Evolutionary conservation across 2,888 invertebrate species (phyloP), one percentile per base, ranked within the genome.

Genomic region (Platycheirus rosarum): DNA sequence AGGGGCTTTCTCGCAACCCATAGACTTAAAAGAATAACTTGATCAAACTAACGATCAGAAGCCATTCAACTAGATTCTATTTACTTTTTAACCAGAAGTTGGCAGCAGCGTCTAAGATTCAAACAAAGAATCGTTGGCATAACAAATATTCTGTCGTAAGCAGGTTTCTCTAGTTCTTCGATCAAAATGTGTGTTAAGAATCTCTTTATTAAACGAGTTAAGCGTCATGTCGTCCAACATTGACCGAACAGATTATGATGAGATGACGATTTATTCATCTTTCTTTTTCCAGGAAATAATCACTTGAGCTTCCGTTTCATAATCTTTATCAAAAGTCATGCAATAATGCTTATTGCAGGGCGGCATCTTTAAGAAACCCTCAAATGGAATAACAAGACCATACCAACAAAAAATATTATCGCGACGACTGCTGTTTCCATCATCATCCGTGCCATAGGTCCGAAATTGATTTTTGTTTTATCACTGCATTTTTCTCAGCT

Each of bases 401-500:
- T 18, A 16, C 4, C 16, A 29, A 4, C 2, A 14, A 49, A 49
- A 26, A 49, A 20, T 26, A n/a, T 40, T 57, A 40, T 57, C 57
- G 8, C 8, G 1, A 32, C 37, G 26, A 26, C 11, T 16, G 14
- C 23, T 23, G 11, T 8, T 16, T 11, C 11, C 35, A 13, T 3
- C 13, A n/a, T 0, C n/a, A 53, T 40, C 11, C 2, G 13, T 57
- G 40, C 14, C 57, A 23, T 57, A 57, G 57, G 57, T 57, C 57
- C 23, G 57, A 40, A 51, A 57, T 40, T 40, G 40, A 57, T 57
- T 57, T 26, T 53, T 53, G 18, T 35, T 23, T n/a, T 40, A 57
- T 9, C 8, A 14, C 14, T 37, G 40, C 13, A 26, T 14, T 14
- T 14, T 7, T 7, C 37, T n/a, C 20, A 11, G 35, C 35, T 40